Percentiles rank a stretch among this genome's conserved stretches.
Conservation (phyloP, 2,797 vertebrate species). For the Sarcophilus harrisii region DNA sequence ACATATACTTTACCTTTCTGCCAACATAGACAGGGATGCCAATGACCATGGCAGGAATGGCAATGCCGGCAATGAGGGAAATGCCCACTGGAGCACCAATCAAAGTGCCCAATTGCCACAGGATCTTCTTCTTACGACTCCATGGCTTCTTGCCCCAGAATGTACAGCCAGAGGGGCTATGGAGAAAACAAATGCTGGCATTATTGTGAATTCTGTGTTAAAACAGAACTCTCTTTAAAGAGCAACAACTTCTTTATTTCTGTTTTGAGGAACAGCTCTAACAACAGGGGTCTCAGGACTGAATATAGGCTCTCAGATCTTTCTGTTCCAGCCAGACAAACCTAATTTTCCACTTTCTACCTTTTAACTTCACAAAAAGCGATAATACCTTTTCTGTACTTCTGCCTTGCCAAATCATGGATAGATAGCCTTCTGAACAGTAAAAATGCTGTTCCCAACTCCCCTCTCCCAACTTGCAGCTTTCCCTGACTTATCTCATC, state of each 20-base stretch:
- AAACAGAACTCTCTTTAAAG: slow-evolving; percentile 30
- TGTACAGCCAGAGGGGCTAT: slow-evolving; percentile 97
- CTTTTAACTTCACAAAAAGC: neutral
- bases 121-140: slow-evolving; percentile 99
- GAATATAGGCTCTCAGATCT: neutral
- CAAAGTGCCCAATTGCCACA: slow-evolving; percentile 98
- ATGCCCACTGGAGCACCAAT: slow-evolving; percentile 98
- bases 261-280: slow-evolving; percentile 45
- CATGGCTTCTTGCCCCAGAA: slow-evolving; percentile 99
- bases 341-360: neutral
- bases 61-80: slow-evolving; percentile 98
- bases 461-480: neutral
- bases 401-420: neutral
- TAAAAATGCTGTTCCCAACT: neutral
- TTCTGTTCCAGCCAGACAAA: neutral
- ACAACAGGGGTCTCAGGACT: neutral
- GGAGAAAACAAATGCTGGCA: slow-evolving; percentile 53
- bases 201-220: slow-evolving; percentile 50
- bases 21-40: slow-evolving; percentile 98
- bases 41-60: slow-evolving; percentile 98
- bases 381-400: neutral
- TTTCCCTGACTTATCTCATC: neutral
- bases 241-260: slow-evolving; percentile 50
- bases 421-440: neutral
- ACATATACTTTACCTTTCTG: slow-evolving; percentile 91